Conservation (phyloP, 2,113 vertebrate species). For the Laticauda laticaudata region DNA sequence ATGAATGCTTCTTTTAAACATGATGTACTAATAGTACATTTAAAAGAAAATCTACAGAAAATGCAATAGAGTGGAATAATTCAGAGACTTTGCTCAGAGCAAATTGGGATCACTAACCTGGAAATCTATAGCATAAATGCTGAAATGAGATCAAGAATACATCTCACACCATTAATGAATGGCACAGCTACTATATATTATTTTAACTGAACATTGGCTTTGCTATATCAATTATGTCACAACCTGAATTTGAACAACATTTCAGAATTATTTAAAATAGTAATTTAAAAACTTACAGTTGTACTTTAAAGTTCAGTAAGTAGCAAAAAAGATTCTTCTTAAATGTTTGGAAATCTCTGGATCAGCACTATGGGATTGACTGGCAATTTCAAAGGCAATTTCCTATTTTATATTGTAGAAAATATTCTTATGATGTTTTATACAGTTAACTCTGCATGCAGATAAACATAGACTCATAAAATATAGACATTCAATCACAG, state of each 20-base stretch:
- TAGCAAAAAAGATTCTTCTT: background rate
- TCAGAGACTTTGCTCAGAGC: background rate
- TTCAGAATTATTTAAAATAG: background rate
- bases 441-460: background rate
- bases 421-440: background rate
- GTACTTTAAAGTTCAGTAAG: background rate
- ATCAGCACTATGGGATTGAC: background rate
- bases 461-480: too few relatives aligned
- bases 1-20: background rate
- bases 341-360: background rate
- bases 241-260: background rate
- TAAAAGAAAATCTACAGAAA: background rate
- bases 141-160: background rate
- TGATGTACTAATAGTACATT: background rate
- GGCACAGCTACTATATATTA: background rate
- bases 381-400: background rate
- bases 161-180: background rate
- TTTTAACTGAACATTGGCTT: background rate
- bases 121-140: background rate
- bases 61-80: background rate
- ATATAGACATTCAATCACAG: background rate
- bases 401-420: background rate
- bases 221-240: background rate
- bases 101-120: background rate
- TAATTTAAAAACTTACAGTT: background rate